phyloP scores from a whole-genome alignment of 1,140 invertebrate genomes.

The Conus ventricosus region DNA sequence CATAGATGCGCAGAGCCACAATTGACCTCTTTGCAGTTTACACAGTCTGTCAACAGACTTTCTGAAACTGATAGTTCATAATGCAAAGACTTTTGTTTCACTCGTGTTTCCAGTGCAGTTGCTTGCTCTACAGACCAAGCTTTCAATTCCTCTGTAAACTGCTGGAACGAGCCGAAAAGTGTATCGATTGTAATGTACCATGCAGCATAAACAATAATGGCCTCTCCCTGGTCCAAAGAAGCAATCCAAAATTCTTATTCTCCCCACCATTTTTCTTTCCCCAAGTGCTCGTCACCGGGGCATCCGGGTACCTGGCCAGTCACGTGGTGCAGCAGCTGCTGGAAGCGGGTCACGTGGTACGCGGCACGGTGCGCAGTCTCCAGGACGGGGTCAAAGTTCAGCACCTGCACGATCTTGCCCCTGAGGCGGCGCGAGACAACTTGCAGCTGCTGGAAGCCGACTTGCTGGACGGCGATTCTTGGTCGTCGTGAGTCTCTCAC shows the following conservation, averaged over 20 bases:
- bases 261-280: neutral
- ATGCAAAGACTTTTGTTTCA: no score
- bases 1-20: no score
- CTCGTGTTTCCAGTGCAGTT: neutral
- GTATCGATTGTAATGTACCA: no score
- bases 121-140: no score
- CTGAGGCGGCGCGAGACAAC: slow-evolving; percentile 68
- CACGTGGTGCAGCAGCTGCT: slow-evolving; percentile 78
- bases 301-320: slow-evolving; percentile 78
- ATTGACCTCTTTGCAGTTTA: no score
- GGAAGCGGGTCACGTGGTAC: slow-evolving; percentile 76
- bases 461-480: slow-evolving; percentile 67
- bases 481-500: slow-evolving; percentile 62
- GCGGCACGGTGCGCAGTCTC: slow-evolving; percentile 77
- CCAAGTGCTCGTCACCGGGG: slow-evolving; percentile 77
- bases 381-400: slow-evolving; percentile 73
- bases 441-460: slow-evolving; percentile 75
- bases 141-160: no score
- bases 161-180: no score
- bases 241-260: neutral
- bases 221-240: no score
- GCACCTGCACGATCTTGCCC: slow-evolving; percentile 71
- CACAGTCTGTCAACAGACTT: no score
- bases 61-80: no score
- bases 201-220: no score